phyloP scores from a whole-genome alignment of 1,140 invertebrate genomes.

The Cydia fagiglandana region DNA sequence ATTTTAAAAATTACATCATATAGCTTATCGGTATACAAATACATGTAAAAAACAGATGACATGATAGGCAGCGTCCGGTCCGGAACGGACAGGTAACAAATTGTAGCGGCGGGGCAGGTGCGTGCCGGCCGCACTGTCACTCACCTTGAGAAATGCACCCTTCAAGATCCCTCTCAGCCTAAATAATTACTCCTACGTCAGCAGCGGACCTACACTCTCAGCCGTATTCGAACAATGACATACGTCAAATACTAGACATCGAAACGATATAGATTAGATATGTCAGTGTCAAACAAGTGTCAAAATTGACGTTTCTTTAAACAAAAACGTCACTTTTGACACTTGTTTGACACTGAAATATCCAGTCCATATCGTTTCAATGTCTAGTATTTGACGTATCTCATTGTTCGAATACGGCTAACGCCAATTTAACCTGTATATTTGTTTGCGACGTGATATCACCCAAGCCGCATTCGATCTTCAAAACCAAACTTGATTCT shows the following conservation, averaged over 20 bases:
- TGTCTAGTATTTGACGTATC: no score
- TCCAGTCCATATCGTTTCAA: no score
- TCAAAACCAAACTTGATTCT: neutral
- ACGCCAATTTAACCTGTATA: no score
- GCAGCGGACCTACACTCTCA: neutral
- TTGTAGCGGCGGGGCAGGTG: conserved; percentile 28
- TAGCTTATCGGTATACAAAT: neutral
- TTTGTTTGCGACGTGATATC: neutral
- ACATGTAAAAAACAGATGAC: conserved; percentile 1
- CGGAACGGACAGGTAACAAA: conserved; percentile 27
- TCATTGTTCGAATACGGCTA: no score
- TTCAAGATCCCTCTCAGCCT: conserved; percentile 29
- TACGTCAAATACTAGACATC: no score
- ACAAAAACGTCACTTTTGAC: no score
- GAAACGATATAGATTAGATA: no score
- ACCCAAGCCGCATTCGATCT: neutral
- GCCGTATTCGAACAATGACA: no score
- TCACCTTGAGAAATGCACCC: conserved; percentile 31
- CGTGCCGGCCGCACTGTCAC: conserved; percentile 29
- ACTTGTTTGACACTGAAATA: no score
- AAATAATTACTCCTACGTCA: conserved; percentile 30
- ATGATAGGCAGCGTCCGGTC: conserved; percentile 13
- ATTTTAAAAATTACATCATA: no score
- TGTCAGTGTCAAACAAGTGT: no score
- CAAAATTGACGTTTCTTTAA: no score